These are phyloP conservation scores for Rhodinocichla rosea DNA, from an alignment of 2,113 vertebrate species.

Conservation along the genomic window DNA sequence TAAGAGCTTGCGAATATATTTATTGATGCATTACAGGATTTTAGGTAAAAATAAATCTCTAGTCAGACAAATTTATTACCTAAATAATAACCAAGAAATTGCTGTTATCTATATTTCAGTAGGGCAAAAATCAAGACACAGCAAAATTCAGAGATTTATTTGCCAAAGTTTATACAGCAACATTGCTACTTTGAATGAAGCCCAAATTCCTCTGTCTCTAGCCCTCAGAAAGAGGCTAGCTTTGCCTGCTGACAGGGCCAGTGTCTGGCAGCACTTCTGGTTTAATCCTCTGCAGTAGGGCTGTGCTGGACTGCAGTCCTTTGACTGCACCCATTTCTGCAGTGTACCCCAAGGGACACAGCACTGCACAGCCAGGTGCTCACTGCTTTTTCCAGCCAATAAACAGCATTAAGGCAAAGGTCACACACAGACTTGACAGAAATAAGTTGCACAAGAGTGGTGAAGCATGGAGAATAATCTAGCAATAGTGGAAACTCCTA, in stretches of 20 bases:
- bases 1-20: neutral
- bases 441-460: neutral
- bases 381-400: neutral
- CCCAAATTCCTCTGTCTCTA: neutral
- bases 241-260: neutral
- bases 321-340: neutral
- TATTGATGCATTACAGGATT: neutral
- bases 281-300: neutral
- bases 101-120: neutral
- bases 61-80: neutral
- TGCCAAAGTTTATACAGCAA: neutral
- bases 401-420: neutral
- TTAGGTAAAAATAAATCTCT: neutral
- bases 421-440: neutral
- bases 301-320: neutral
- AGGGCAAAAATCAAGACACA: neutral
- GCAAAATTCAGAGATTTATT: neutral
- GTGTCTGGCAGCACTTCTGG: neutral
- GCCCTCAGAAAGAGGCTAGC: neutral
- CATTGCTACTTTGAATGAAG: neutral
- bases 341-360: neutral
- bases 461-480: neutral
- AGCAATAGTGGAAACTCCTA: neutral
- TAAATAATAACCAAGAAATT: neutral
- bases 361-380: too few relatives aligned